A percentile compares a stretch with the other conserved stretches of the same genome.
phyloP scores from a whole-genome alignment of 2,113 vertebrate species.

The Entosphenus tridentatus region DNA sequence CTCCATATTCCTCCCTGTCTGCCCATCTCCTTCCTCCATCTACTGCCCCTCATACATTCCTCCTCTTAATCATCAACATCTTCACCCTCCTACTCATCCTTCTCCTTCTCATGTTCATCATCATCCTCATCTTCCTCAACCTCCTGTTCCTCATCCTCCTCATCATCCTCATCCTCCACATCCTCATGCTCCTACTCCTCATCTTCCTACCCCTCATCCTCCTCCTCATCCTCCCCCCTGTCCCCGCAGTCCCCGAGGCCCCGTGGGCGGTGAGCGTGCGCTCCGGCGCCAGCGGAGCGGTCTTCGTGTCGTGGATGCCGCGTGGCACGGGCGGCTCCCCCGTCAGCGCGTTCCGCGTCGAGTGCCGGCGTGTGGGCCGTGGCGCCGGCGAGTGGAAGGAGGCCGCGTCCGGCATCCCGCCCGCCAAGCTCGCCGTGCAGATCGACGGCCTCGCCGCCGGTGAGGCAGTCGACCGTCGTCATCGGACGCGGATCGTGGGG shows the following conservation, averaged over 20 bases:
- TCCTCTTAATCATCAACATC: no score
- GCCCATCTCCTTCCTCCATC: no score
- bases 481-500: no score
- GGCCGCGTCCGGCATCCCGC: conserved; percentile 69
- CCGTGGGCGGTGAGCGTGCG: conserved; percentile 77
- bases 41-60: no score
- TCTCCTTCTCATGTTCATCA: no score
- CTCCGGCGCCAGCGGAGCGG: conserved; percentile 57
- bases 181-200: no score
- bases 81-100: no score
- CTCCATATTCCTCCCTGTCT: no score
- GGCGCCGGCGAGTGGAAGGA: conserved; percentile 44
- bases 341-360: conserved; percentile 77
- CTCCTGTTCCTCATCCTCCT: no score
- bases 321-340: conserved; percentile 84
- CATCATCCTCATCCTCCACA: no score
- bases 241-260: conserved; percentile 52
- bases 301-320: conserved; percentile 90
- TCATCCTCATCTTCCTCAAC: no score
- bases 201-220: no score
- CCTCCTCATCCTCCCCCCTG: not conserved
- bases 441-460: conserved; percentile 68
- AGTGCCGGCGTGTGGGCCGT: conserved; percentile 39
- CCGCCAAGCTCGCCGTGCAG: conserved; percentile 84
- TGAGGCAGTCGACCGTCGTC: conserved; percentile 15